Evolutionary conservation across 2,888 invertebrate genomes (phyloP).

Genomic region (Podotricha telesiphe): DNA sequence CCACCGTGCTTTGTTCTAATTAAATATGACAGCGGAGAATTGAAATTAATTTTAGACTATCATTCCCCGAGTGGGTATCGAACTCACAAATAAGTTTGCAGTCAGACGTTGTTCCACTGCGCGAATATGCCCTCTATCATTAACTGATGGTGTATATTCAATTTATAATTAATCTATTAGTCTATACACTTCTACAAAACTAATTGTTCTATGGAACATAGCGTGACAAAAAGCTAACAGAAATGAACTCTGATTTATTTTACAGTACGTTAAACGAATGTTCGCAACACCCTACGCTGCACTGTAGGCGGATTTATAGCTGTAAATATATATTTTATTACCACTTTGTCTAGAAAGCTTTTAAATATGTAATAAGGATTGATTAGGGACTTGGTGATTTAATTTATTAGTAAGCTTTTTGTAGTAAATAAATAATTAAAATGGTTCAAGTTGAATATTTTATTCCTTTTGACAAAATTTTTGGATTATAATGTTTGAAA

Average conservation of each 20-base stretch:
- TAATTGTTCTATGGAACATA: neutral
- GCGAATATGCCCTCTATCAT: too few relatives aligned
- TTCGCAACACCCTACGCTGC: slow-evolving; percentile 12
- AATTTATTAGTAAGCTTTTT: slow-evolving; percentile 3
- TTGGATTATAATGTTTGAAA: too few relatives aligned
- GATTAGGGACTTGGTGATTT: neutral
- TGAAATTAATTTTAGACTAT: too few relatives aligned
- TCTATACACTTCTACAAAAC: neutral
- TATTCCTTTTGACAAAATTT: neutral
- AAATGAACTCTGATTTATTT: slow-evolving; percentile 18
- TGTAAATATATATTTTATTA: slow-evolving; percentile 25
- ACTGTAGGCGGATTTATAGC: slow-evolving; percentile 29
- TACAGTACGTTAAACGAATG: slow-evolving; percentile 27
- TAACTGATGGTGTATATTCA: too few relatives aligned
- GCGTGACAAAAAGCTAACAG: slow-evolving; percentile 14
- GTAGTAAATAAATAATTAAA: too few relatives aligned
- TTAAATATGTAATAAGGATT: slow-evolving; percentile 23
- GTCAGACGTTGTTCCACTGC: too few relatives aligned
- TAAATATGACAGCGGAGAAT: too few relatives aligned
- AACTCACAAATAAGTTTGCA: too few relatives aligned
- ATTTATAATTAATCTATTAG: too few relatives aligned
- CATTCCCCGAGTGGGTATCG: too few relatives aligned
- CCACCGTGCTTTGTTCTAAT: too few relatives aligned
- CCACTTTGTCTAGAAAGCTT: slow-evolving; percentile 18
- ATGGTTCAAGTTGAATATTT: neutral